Evolutionary conservation across 1,140 invertebrate species (phyloP), one percentile per base, ranked within the genome.

Genomic region (Temnothorax longispinosus): DNA sequence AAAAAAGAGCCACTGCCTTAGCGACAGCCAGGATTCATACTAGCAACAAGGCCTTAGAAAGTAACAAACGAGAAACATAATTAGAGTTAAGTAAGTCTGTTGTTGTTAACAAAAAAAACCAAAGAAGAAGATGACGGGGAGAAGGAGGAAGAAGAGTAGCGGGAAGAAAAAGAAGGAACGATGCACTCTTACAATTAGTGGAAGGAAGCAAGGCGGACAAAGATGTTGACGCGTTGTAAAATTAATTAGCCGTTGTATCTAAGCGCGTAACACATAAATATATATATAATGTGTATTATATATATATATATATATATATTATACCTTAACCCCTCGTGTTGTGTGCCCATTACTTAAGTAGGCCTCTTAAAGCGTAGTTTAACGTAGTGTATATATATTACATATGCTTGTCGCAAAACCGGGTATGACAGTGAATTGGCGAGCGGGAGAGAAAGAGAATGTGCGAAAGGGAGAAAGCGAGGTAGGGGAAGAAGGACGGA

Each of bases 61-160:
- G 88, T 93, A 93, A 93, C 87, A 93, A 92, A 92, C 62, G 85
- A 92, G 92, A 93, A 93, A 93, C 92, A 93, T 92, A 93, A 91
- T 85, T 93, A 93, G 91, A 78, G 38, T 90, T 91, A 88, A 90
- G 86, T 93, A 92, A 93, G 92, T 91, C 82, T 89, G 89, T 93
- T 93, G 91, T 93, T 93, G 91, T 93, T 92, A 91, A 91, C 75
- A 69, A 71, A 89, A 90, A 90, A 84, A 87, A 86, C 76, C 75
- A 88, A 54, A 56, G 27, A 85, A 38, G 58, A 67, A 47, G 7
- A 47, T 3, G 58, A 13, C 18, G 72, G 56, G 21, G 21, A 7
- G 21, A 44, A 18, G 44, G 3, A 32, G 41, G 21, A 65, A 15
- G 47, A 64, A 44, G 60, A 67, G 27, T 27, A 44, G 41, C 35